Evolutionary conservation across 1,140 invertebrate species (phyloP).

Genomic region (Temnothorax curvispinosus): DNA sequence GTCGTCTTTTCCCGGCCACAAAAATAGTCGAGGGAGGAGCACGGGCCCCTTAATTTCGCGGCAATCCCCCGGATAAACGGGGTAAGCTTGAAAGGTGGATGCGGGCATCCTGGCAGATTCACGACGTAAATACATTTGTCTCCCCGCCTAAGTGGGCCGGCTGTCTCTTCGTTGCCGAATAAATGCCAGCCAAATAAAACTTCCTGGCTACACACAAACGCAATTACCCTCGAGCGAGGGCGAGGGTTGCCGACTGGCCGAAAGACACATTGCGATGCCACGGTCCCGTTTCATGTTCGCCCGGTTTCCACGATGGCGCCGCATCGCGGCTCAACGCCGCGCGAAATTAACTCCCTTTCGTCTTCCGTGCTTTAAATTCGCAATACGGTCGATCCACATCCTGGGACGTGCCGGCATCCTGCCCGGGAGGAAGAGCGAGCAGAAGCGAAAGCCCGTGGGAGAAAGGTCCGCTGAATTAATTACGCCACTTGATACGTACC

Average conservation of each 20-base stretch:
- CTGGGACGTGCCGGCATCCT: slow-evolving; percentile 32
- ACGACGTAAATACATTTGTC: slow-evolving; percentile 79
- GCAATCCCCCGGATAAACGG: slow-evolving; percentile 73
- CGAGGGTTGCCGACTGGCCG: slow-evolving; percentile 56
- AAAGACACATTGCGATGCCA: slow-evolving; percentile 75
- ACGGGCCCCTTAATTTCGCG: slow-evolving; percentile 67
- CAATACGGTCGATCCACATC: slow-evolving; percentile 46
- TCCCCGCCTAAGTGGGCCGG: slow-evolving; percentile 75
- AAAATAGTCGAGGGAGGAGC: slow-evolving; percentile 30
- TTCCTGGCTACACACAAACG: slow-evolving; percentile 79
- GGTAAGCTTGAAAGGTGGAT: slow-evolving; percentile 75
- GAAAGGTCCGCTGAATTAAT: slow-evolving; percentile 38
- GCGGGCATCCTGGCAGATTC: slow-evolving; percentile 75
- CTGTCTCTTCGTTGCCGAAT: slow-evolving; percentile 79
- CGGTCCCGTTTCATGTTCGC: slow-evolving; percentile 46
- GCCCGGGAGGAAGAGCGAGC: background rate
- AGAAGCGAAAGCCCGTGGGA: background rate
- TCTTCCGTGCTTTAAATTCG: slow-evolving; percentile 56
- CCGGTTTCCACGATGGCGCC: slow-evolving; percentile 43
- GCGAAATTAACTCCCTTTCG: slow-evolving; percentile 63
- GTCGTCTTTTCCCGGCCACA: slow-evolving; percentile 18
- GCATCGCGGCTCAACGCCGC: slow-evolving; percentile 57
- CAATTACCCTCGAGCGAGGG: slow-evolving; percentile 73
- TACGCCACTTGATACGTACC: background rate
- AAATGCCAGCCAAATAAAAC: slow-evolving; percentile 80